A percentile compares a stretch with the other conserved stretches of the same genome.
phyloP scores from a whole-genome alignment of 53 echinoderm and acorn worm genomes.

The Astropecten irregularis region DNA sequence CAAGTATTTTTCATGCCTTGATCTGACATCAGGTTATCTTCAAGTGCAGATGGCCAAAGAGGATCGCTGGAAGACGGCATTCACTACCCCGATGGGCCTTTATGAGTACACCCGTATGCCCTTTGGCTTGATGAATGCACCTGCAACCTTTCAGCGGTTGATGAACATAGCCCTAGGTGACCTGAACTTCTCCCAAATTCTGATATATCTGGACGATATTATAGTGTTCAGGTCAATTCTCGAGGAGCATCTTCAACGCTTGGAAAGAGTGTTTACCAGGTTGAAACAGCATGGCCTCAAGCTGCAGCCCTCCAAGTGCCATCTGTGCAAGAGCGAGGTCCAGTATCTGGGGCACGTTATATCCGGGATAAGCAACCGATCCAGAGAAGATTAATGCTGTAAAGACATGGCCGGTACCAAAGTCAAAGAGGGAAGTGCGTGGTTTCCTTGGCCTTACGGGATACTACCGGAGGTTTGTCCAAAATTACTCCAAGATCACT shows the following conservation, averaged over 20 bases:
- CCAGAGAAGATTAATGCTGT: constrained; percentile 50
- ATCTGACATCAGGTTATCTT: constrained; percentile 52
- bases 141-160: constrained; percentile 52
- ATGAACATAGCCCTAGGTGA: constrained; percentile 49
- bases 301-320: constrained; percentile 55
- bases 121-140: constrained; percentile 51
- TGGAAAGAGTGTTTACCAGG: constrained; percentile 35
- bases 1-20: constrained; percentile 53
- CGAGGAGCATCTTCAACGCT: constrained; percentile 31
- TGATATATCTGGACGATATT: constrained; percentile 51
- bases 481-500: constrained; percentile 27
- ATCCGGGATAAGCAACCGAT: constrained; percentile 21
- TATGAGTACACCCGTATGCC: constrained; percentile 55
- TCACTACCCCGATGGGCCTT: constrained; percentile 52
- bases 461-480: constrained; percentile 39
- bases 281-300: constrained; percentile 43
- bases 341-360: constrained; percentile 51
- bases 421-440: constrained; percentile 24
- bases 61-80: constrained; percentile 50
- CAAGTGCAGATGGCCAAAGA: constrained; percentile 36
- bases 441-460: constrained; percentile 56
- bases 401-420: constrained; percentile 34
- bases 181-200: constrained; percentile 37
- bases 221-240: constrained; percentile 50
- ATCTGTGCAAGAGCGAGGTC: constrained; percentile 21